Evolutionary conservation across 2,113 vertebrate species (phyloP).

Genomic region (Abramis brama): DNA sequence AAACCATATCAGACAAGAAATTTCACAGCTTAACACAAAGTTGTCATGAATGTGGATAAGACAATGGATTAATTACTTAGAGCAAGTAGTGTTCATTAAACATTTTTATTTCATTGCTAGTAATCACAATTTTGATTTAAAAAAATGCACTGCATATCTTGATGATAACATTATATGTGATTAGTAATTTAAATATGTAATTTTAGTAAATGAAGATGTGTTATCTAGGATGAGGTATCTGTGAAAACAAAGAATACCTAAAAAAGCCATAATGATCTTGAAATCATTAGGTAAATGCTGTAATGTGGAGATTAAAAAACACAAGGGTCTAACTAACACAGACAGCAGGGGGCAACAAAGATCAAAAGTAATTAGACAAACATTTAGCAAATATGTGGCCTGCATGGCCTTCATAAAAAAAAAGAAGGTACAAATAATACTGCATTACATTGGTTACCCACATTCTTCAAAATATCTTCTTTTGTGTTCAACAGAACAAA

Average conservation of each 20-base stretch:
- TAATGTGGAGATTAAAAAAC: not conserved
- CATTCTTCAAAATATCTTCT: no score
- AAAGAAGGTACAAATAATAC: not conserved
- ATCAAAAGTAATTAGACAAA: not conserved
- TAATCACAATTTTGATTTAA: no score
- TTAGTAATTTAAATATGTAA: no score
- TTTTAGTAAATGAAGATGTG: no score
- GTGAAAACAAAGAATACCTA: not conserved
- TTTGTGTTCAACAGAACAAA: no score
- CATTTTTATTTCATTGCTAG: not conserved
- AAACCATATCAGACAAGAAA: not conserved
- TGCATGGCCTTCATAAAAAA: not conserved
- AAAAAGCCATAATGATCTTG: no score
- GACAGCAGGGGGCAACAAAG: slow-evolving; percentile 36
- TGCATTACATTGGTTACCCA: not conserved
- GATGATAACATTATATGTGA: no score
- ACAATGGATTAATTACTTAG: not conserved
- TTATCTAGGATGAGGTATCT: not conserved
- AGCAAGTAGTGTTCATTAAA: not conserved
- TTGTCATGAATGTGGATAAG: no score
- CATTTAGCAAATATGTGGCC: not conserved
- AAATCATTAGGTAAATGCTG: not conserved
- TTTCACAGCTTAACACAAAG: not conserved
- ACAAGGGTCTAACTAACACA: slow-evolving; percentile 5
- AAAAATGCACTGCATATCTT: no score